phyloP scores from a whole-genome alignment of 2,888 invertebrate species.

The Cataglyphis cursor region DNA sequence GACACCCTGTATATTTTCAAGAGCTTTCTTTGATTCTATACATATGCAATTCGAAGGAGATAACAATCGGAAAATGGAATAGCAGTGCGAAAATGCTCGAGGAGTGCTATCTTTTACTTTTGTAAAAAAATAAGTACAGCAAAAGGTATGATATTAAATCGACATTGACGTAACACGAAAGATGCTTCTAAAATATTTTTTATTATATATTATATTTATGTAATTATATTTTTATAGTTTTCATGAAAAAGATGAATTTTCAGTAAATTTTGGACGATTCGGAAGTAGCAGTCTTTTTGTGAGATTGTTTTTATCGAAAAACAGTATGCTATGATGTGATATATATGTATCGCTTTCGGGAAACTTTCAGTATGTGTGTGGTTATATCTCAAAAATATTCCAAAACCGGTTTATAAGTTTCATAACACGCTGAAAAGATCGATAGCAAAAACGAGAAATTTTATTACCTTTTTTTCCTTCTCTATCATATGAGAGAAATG shows the following conservation, averaged over 20 bases:
- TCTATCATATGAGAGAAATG: not conserved
- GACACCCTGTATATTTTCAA: conserved; percentile 38
- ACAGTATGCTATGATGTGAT: not conserved
- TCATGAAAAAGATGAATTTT: not conserved
- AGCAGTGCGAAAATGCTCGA: not conserved
- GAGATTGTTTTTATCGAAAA: not conserved
- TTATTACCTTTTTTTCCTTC: not conserved
- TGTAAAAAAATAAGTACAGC: not conserved
- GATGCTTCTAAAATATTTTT: not conserved
- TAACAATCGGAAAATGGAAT: conserved; percentile 15
- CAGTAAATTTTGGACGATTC: not conserved
- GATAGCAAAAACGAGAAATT: not conserved
- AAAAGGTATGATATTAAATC: not conserved
- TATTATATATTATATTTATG: too few relatives aligned
- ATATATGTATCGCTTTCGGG: not conserved
- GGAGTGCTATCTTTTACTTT: not conserved
- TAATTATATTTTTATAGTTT: not conserved
- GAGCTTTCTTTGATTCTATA: conserved; percentile 38
- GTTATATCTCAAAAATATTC: not conserved
- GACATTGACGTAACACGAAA: not conserved
- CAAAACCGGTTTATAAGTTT: conserved; percentile 8
- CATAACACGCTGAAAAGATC: not conserved
- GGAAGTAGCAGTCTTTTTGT: not conserved
- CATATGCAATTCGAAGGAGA: conserved; percentile 36
- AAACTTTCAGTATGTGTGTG: conserved; percentile 14